Evolutionary conservation across 2,113 vertebrate species (phyloP).

Genomic region (Eupsittula cactorum): DNA sequence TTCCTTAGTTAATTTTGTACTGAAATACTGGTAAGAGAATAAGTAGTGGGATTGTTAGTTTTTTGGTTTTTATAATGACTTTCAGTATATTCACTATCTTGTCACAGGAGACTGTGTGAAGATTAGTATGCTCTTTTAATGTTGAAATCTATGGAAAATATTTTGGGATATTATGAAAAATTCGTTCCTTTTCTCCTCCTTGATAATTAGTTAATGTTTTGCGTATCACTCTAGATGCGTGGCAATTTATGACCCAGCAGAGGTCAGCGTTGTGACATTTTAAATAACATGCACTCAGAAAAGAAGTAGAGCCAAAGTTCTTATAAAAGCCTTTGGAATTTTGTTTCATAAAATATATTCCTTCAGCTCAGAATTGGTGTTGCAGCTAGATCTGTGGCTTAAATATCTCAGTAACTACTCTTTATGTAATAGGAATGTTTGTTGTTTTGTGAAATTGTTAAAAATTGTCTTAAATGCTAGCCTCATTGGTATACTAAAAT

Average conservation of each 20-base stretch:
- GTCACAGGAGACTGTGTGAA: background rate
- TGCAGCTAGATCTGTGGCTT: background rate
- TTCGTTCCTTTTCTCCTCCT: background rate
- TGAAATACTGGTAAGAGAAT: background rate
- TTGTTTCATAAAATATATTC: background rate
- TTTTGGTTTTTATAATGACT: background rate
- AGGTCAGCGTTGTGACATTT: conserved; percentile 57
- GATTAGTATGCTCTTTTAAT: background rate
- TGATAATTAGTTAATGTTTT: background rate
- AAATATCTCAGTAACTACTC: background rate
- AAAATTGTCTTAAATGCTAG: background rate
- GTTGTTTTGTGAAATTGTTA: background rate
- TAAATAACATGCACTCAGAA: background rate
- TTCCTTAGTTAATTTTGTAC: background rate
- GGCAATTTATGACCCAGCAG: conserved; percentile 56
- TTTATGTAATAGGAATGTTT: background rate
- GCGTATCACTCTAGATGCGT: background rate
- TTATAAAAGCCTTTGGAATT: background rate
- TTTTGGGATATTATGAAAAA: background rate
- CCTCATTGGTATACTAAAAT: background rate
- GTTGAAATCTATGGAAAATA: background rate
- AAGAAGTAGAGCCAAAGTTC: background rate
- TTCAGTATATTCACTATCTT: background rate
- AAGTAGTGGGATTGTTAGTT: background rate
- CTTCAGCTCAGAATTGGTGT: background rate